Evolutionary conservation across 2,797 vertebrate genomes (phyloP), one percentile per base, ranked within the genome.

Genomic region (Coluber constrictor): DNA sequence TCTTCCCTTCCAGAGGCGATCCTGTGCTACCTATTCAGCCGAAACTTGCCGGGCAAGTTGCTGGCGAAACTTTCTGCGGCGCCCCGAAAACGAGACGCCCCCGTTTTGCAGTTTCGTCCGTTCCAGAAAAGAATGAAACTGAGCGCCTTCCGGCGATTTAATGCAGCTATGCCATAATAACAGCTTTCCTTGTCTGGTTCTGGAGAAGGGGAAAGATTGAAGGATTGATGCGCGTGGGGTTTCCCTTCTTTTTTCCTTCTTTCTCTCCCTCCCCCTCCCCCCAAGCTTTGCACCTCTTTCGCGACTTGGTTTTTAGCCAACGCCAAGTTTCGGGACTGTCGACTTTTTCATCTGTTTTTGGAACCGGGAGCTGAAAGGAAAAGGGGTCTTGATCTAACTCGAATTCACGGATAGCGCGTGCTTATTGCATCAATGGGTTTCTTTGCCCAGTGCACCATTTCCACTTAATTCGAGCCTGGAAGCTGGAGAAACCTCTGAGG

Each of bases 21-120:
- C 61, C 47, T 43, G 18, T 4, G 32, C 16, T 15, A 18, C 15
- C 60, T 16, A 56, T 25, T n/a, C 32, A 13, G 93, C 90, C 91
- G 59, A 92, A 95, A 66, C 94, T 94, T 2, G 91, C 16, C 88
- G 90, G 94, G 89, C 93, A 93, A 94, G 95, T 96, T 94, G 29
- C 60, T 43, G 1, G 87, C 66, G 61, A 94, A 95, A 83, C 70
- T 94, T 95, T 94, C 32, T 7, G 25, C 43, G 29, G 43, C 25
- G 1, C 23, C 27, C 15, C 0, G 61, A 63, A 51, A 88, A 91
- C 92, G 23, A 37, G 74, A 47, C 20, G 10, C 74, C 74, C 74
- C 74, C 9, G 32, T 37, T 79, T 51, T 79, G 70, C 32, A 20
- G 20, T 20, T 23, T 83, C 37, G 4, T 83, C 74, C 3, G 20